A percentile compares a stretch with the other conserved stretches of the same genome.
Evolutionary conservation across 2,888 invertebrate genomes (phyloP).

Genomic region (Dolomedes plantarius): DNA sequence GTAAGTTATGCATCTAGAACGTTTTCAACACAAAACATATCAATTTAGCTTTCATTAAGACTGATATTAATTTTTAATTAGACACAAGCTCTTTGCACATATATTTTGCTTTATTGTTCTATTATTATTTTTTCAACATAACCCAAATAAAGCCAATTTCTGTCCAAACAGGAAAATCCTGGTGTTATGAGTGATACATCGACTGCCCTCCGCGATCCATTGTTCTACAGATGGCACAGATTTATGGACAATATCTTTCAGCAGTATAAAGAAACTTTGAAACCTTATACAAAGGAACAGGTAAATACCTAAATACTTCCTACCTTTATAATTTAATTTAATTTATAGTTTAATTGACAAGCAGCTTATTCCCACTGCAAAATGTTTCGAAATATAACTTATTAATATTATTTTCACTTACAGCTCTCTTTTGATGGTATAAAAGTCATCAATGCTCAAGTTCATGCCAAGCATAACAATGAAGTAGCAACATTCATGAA

Average conservation of each 20-base stretch:
- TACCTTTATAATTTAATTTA: too few species aligned
- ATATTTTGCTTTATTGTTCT: too few species aligned
- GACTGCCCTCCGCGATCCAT: slow-evolving; percentile 84
- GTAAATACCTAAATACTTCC: slow-evolving; percentile 37
- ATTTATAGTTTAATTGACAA: too few species aligned
- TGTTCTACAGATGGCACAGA: slow-evolving; percentile 83
- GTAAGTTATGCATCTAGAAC: slow-evolving; percentile 79
- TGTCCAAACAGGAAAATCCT: slow-evolving; percentile 73
- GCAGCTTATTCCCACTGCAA: too few species aligned
- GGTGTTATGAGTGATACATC: slow-evolving; percentile 80
- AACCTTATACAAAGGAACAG: slow-evolving; percentile 80
- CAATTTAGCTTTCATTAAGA: too few species aligned
- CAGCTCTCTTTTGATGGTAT: slow-evolving; percentile 74
- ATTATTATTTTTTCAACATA: too few species aligned
- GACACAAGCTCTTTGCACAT: too few species aligned
- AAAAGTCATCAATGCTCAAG: slow-evolving; percentile 49
- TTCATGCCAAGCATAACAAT: slow-evolving; percentile 61
- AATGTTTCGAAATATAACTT: too few species aligned
- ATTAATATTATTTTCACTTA: slow-evolving; percentile 24
- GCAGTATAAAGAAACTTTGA: slow-evolving; percentile 81
- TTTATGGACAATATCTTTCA: slow-evolving; percentile 83
- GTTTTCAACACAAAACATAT: too few species aligned
- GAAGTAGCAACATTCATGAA: slow-evolving; percentile 80
- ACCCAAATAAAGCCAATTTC: too few species aligned
- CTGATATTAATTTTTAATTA: too few species aligned